Evolutionary conservation across 2,113 vertebrate species (phyloP), one percentile per base, ranked within the genome.

Genomic region (Dasypus novemcinctus): DNA sequence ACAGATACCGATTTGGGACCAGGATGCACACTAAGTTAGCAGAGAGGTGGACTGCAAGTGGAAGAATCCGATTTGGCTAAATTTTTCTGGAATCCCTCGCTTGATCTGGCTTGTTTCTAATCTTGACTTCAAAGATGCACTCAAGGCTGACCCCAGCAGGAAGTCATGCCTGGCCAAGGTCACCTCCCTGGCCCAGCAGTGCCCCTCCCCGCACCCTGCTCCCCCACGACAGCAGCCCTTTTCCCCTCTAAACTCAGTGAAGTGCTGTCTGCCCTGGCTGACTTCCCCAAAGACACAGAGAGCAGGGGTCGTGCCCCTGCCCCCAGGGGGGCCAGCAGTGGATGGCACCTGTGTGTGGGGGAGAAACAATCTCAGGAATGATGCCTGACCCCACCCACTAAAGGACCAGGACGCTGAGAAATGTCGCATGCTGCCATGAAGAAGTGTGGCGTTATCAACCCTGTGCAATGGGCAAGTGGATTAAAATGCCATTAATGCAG

Each of bases 401-500:
- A 83, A 94, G 97, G 92, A 64, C 59, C 72, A 64, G 89, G 95
- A 91, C 68, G 49, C 95, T 95, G 97, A 96, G 95, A 98, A 98
- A 97, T 96, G 97, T 97, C 95, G 96, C 96, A 10, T 1, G 87
- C 95, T 64, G 93, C 96, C 80, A 90, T 93, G 91, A 95, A 92
- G 41, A 96, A 98, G 83, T 90, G 88, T 46, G 91, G 79, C 0
- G 13, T 97, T 98, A 97, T 98, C 98, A 98, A 97, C 96, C 96
- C 82, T 76, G 41, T 46, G 96, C 92, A 90, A 98, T 90, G 94
- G 97, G 98, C 97, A 97, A 91, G 97, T 96, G 96, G 97, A 98
- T 98, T 98, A 98, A 98, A 98, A 98, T 97, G 96, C 96, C 97
- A 97, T 98, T 98, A 98, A 98, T 97, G 97, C 98, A 98, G 97